These are phyloP conservation scores for Eremophila alpestris DNA, from an alignment of 2,797 vertebrate genomes.

Conservation along the genomic window DNA sequence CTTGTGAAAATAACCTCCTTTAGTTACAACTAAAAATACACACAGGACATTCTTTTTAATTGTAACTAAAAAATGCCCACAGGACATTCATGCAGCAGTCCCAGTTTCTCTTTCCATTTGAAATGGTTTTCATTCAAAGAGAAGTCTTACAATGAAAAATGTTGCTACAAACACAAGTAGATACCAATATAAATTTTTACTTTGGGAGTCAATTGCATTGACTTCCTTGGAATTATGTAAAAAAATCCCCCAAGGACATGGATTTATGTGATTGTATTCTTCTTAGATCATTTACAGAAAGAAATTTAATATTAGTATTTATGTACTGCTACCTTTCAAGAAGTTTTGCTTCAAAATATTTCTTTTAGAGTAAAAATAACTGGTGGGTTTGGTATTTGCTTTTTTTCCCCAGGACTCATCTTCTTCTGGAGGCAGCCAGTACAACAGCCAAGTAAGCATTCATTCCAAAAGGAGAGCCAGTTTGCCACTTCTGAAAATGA, in stretches of 20 bases:
- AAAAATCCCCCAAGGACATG: background rate
- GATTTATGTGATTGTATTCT: background rate
- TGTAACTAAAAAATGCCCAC: background rate
- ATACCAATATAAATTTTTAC: background rate
- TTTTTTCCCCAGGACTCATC: background rate
- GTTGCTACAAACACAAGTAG: background rate
- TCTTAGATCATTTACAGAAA: background rate
- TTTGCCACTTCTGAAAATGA: background rate
- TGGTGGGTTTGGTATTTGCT: background rate
- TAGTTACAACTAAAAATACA: background rate
- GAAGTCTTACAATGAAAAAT: background rate
- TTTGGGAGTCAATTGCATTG: background rate
- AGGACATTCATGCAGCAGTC: background rate
- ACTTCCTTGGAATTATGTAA: background rate
- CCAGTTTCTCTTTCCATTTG: background rate
- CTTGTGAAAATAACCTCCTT: background rate
- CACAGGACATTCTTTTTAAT: background rate
- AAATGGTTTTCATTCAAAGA: background rate
- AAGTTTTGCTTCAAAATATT: background rate
- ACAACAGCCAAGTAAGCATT: constrained; percentile 23
- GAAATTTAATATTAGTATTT: background rate
- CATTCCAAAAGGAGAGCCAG: background rate
- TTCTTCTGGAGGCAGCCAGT: constrained; percentile 35
- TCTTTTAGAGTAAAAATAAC: background rate
- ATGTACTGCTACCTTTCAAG: background rate